Evolutionary conservation across 2,888 invertebrate species (phyloP).

Genomic region (Metacarcinus magister): DNA sequence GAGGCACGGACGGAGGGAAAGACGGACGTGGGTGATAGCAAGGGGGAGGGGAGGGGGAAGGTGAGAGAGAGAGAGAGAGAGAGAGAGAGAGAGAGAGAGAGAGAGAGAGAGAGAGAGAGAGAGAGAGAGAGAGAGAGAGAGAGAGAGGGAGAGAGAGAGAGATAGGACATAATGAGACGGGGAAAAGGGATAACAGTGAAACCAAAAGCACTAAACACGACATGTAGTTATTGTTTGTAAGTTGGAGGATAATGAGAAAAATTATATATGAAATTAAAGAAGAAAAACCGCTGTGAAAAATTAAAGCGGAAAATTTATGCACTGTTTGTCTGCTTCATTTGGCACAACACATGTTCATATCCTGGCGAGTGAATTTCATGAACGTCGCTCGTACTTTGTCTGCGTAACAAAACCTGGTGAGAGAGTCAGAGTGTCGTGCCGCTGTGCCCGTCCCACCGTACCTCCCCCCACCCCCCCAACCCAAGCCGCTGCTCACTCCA

Average conservation of each 20-base stretch:
- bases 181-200: not conserved
- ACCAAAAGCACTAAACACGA: not conserved
- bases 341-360: not conserved
- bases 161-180: not conserved
- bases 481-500: not conserved
- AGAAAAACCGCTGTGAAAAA: not conserved
- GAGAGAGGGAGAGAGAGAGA: not conserved
- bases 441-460: not conserved
- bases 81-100: not conserved
- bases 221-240: not conserved
- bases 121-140: not conserved
- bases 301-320: not conserved
- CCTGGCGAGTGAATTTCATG: not conserved
- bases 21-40: not conserved
- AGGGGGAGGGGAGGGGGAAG: not conserved
- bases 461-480: not conserved
- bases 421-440: not conserved
- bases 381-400: not conserved
- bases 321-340: not conserved
- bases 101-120: not conserved
- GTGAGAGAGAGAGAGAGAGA: not conserved
- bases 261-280: not conserved
- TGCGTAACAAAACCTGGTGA: not conserved
- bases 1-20: not conserved
- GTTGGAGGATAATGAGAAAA: not conserved